Evolutionary conservation across 1,140 invertebrate genomes (phyloP).

Genomic region (Pissodes strobi): DNA sequence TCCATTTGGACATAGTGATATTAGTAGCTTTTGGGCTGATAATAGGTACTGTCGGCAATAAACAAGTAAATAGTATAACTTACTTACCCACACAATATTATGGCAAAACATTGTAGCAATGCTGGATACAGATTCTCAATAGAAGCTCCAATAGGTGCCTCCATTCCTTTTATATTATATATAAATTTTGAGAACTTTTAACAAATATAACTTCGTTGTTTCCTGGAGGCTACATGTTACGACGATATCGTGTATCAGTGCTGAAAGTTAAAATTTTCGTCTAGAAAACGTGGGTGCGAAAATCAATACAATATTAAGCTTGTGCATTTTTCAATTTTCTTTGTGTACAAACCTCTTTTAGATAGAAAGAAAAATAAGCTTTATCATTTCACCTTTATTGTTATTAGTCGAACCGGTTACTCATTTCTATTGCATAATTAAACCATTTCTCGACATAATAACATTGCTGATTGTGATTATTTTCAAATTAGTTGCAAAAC

Average conservation of each 20-base stretch:
- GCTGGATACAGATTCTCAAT: slow-evolving; percentile 88
- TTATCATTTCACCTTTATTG: neutral
- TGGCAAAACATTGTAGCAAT: slow-evolving; percentile 86
- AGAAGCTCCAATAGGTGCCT: slow-evolving; percentile 47
- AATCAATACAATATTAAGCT: slow-evolving; percentile 18
- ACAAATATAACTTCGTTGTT: neutral
- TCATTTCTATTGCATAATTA: neutral
- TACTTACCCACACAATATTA: slow-evolving; percentile 85
- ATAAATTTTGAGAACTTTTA: neutral
- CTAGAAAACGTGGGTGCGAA: slow-evolving; percentile 17
- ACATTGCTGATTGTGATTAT: too few relatives aligned
- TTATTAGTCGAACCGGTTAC: neutral
- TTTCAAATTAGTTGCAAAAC: neutral
- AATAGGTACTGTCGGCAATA: neutral
- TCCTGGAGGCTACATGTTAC: neutral
- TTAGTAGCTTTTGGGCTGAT: neutral
- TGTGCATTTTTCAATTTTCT: neutral
- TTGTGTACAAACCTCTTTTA: slow-evolving; percentile 7
- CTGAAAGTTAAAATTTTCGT: neutral
- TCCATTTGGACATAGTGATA: too few relatives aligned
- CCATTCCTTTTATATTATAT: too few relatives aligned
- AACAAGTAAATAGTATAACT: slow-evolving; percentile 6
- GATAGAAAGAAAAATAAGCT: neutral
- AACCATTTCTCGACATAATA: neutral
- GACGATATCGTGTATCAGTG: neutral